Conservation (phyloP, 1,140 invertebrate genomes). For the Hycleus phaleratus region DNA sequence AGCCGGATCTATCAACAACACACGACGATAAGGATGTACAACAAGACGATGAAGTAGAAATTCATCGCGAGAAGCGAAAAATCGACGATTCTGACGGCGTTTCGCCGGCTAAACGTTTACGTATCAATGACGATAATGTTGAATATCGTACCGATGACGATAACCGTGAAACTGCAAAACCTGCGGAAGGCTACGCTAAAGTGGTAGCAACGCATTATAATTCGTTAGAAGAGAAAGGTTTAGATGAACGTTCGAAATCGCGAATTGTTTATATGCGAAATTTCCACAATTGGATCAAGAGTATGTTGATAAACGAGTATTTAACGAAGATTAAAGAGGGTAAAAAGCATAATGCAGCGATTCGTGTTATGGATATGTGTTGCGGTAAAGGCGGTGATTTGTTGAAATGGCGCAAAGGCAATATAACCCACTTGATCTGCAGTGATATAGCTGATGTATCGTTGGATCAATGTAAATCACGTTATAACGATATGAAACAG, state of each 20-base stretch:
- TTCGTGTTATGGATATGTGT: conserved; percentile 66
- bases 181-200: conserved; percentile 40
- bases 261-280: conserved; percentile 90
- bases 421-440: conserved; percentile 82
- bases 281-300: conserved; percentile 99
- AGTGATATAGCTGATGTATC: conserved; percentile 91
- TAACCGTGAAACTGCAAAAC: not conserved
- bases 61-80: not conserved
- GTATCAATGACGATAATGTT: conserved; percentile 1
- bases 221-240: conserved; percentile 69
- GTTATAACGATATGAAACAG: conserved; percentile 55
- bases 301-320: conserved; percentile 79
- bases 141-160: not conserved
- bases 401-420: conserved; percentile 85
- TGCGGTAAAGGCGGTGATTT: conserved; percentile 97
- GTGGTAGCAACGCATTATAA: conserved; percentile 84
- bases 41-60: not conserved
- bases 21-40: conserved; percentile 7
- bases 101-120: not conserved
- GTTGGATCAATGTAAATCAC: conserved; percentile 72
- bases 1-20: conserved; percentile 7
- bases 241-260: conserved; percentile 71
- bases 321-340: conserved; percentile 54
- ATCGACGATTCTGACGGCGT: conserved; percentile 5
- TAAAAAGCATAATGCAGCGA: conserved; percentile 48